Conservation (phyloP, 2,888 invertebrate species). For the Oligia latruncula region DNA sequence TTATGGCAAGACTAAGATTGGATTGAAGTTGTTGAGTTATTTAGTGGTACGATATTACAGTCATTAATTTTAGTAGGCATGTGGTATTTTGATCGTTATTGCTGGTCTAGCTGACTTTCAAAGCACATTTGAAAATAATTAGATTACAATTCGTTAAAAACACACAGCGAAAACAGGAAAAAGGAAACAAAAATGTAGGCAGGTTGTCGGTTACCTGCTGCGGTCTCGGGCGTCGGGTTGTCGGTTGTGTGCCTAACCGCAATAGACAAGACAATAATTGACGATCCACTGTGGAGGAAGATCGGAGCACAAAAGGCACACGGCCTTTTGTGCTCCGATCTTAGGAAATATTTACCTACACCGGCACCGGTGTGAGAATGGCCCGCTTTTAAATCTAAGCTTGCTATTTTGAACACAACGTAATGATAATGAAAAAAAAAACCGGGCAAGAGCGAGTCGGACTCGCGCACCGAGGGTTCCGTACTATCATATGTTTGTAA, state of each 20-base stretch:
- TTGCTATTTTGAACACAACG: background rate
- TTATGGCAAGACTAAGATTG: background rate
- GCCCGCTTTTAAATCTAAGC: background rate
- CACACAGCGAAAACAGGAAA: background rate
- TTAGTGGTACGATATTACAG: slow-evolving; percentile 36
- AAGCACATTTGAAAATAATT: background rate
- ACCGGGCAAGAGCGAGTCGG: no score
- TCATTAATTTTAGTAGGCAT: background rate
- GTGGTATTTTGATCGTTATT: slow-evolving; percentile 33
- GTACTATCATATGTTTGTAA: no score
- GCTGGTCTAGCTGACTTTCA: slow-evolving; percentile 17
- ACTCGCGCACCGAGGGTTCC: no score
- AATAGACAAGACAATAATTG: slow-evolving; percentile 37
- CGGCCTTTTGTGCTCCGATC: slow-evolving; percentile 19
- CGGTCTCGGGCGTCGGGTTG: background rate
- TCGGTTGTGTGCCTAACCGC: background rate
- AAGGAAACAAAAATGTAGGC: background rate
- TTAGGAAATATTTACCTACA: slow-evolving; percentile 28
- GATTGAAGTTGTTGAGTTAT: slow-evolving; percentile 26
- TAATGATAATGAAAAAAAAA: background rate
- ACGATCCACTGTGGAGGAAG: background rate
- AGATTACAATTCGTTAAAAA: background rate
- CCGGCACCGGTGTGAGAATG: background rate
- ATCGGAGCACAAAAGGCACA: background rate
- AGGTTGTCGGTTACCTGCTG: background rate